Evolutionary conservation across 2,113 vertebrate species (phyloP).

Genomic region (Octodon degus): DNA sequence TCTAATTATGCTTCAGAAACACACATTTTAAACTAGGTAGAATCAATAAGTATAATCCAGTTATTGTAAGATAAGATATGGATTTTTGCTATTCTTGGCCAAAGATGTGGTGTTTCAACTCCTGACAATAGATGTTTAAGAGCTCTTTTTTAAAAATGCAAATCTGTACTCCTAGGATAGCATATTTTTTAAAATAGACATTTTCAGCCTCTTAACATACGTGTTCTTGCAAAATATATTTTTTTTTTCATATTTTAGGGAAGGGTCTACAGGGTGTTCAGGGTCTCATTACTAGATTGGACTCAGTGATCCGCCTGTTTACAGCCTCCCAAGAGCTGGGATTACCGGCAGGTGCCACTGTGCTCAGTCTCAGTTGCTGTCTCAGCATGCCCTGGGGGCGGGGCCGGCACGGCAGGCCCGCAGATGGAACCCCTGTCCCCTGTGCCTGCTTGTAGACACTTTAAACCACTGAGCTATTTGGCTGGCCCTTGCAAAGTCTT

Average conservation of each 20-base stretch:
- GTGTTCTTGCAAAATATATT: not conserved
- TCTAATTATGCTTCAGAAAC: conserved; percentile 71
- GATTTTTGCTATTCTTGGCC: conserved; percentile 77
- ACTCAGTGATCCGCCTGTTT: too few species aligned
- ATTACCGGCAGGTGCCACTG: too few species aligned
- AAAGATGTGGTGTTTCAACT: conserved; percentile 76
- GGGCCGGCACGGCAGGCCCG: too few species aligned
- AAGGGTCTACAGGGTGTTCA: too few species aligned
- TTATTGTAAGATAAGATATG: conserved; percentile 73
- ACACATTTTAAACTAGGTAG: conserved; percentile 67
- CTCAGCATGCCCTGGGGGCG: too few species aligned
- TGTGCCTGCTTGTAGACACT: too few species aligned
- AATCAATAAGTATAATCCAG: conserved; percentile 69
- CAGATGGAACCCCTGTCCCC: too few species aligned
- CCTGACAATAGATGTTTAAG: conserved; percentile 70
- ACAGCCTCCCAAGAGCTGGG: too few species aligned
- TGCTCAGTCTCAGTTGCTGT: too few species aligned
- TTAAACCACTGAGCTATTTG: too few species aligned
- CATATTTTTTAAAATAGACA: not conserved
- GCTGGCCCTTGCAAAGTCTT: conserved; percentile 49
- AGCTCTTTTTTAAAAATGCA: conserved; percentile 66
- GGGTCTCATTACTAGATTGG: too few species aligned
- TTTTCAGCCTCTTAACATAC: conserved; percentile 50
- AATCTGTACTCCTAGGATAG: conserved; percentile 58
- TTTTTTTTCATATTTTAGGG: too few species aligned